Base-by-base conservation (phyloP, 2,113 vertebrate genomes). In the Rynchops niger region DNA sequence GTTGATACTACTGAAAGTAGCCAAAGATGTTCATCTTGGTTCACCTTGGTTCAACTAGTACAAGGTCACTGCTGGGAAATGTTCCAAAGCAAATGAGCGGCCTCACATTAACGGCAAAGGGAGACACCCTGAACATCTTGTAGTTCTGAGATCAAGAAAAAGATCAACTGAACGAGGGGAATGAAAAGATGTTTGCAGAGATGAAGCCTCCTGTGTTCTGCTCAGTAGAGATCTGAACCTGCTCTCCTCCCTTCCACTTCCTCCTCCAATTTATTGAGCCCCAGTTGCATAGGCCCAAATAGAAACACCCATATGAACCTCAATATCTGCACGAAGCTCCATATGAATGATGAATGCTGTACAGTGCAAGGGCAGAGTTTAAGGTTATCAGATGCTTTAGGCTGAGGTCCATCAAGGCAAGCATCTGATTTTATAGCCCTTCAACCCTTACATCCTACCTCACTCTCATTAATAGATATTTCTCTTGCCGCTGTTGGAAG, bases 301-400 rank as follows among this genome's bases (percentile, higher is more conserved):
- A n/a, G 38, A 88, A 86, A 61, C 38, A 52, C 14, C 45, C 34
- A 11, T 2, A 18, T 4, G 22, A 53, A 62, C 34, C 23, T 65
- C 76, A 63, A 34, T 3, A 49, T 9, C 19, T n/a, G 18, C 12
- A 22, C 6, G 17, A 43, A 76, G 19, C 3, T 66, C 34, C 8
- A 66, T 38, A 0, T 15, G 11, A 77, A 7, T 23, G 23, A 0
- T 15, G 11, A 77, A 7, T 23, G 23, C 81, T 72, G 19, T 13
- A 25, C 4, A 47, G 43, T 7, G 23, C 4, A 5, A 79, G 15
- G 47, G 67, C 15, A 58, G 26, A 23, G 5, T 59, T 78, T 43
- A 82, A 40, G 12, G n/a, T 58, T 73, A 88, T 63, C 73, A 66
- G 66, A 30, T 18, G 34, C 36, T 85, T 88, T 45, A 88, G 22